Base-by-base conservation (phyloP, 2,888 invertebrate genomes). In the Argyresthia goedartella region DNA sequence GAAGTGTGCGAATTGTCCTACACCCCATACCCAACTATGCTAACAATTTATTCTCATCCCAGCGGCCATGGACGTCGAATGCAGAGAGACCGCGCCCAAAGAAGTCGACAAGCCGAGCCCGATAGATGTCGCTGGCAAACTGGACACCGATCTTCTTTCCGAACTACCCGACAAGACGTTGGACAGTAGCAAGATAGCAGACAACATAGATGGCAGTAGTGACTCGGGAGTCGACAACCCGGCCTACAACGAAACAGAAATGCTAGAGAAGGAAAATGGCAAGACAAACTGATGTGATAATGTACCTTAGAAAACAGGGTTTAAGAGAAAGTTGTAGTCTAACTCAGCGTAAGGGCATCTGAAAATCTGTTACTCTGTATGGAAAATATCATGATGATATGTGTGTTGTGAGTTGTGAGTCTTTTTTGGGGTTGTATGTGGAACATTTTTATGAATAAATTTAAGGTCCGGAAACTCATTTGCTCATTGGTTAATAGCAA, bases 181-280 rank as follows among this genome's bases (percentile, higher is more conserved):
- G 8, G 15, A 8, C 8, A 15, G 11, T 25, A 48, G 15, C 36
- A 48, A 48, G 48, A 36, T 35, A 9, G 61, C 65, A 0, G 81
- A 82, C 55, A 73, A 63, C 56, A 72, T 65, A 74, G 86, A 86
- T 75, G 85, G 85, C 69, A 66, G 81, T 54, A 85, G 81, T 53
- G 85, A 86, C 56, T 84, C 84, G 2, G 86, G 85, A 10, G 80
- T 86, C 1, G 86, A 86, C 51, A 86, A 86, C 57, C 85, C 76
- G 1, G 81, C 82, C 4, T 86, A 71, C 57, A 76, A 59, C 49
- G 85, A 86, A 41, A 73, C 67, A 1, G 86, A 85, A 51, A 62
- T 6, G 41, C 53, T 55, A 9, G 76, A 59, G 60, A 78, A 71
- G 57, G 65, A 71, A 52, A 67, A 67, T 52, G 63, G 44, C 44